phyloP scores from a whole-genome alignment of 1,140 invertebrate genomes.

The Cydia pomonella region DNA sequence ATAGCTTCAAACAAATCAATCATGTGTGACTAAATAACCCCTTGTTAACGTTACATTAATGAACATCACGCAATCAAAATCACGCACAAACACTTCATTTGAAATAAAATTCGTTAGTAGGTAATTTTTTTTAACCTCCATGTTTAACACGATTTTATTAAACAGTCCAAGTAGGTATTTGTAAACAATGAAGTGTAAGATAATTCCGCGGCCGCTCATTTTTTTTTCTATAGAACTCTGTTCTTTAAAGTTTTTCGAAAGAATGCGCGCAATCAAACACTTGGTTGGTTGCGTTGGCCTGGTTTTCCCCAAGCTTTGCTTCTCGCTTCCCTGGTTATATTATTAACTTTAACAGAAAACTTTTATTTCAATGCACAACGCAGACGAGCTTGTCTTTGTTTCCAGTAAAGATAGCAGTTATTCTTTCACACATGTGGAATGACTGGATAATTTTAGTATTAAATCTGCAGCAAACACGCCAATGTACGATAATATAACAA shows the following conservation, averaged over 20 bases:
- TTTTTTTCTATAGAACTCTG: neutral
- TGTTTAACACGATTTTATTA: neutral
- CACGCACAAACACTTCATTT: constrained; percentile 8
- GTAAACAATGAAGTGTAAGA: neutral
- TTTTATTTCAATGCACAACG: constrained; percentile 20
- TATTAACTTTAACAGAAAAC: constrained; percentile 14
- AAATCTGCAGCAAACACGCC: neutral
- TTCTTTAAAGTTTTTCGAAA: neutral
- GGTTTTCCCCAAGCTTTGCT: neutral
- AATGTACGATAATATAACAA: neutral
- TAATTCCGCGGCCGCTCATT: neutral
- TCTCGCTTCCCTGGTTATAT: constrained; percentile 5
- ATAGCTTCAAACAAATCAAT: constrained; percentile 1
- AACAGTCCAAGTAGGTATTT: neutral
- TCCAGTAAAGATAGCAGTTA: neutral
- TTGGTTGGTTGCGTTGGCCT: too few species aligned
- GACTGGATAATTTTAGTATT: neutral
- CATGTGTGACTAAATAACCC: neutral
- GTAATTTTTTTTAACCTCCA: too few species aligned
- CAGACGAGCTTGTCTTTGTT: neutral
- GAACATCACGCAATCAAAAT: neutral
- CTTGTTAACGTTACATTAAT: neutral
- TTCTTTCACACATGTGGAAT: neutral
- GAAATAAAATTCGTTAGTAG: neutral
- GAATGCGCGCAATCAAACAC: constrained; percentile 15